A percentile compares a stretch with the other conserved stretches of the same genome.
These are phyloP conservation scores for Ciconia stormi DNA, from an alignment of 2,113 vertebrate species.

Conservation along the genomic window DNA sequence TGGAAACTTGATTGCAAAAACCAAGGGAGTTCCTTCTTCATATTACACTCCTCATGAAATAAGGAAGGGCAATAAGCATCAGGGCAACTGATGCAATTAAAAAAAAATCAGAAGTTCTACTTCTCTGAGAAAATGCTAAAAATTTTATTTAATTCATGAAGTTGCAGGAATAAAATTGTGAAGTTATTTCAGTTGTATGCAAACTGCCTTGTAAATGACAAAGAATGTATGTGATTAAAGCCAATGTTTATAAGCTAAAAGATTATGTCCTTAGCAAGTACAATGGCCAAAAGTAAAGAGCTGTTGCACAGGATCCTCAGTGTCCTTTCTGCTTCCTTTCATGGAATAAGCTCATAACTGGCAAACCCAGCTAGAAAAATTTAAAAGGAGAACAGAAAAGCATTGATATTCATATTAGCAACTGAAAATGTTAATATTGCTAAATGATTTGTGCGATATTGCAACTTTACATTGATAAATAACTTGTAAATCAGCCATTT, in stretches of 20 bases:
- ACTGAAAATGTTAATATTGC: constrained; percentile 71
- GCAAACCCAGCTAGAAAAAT: constrained; percentile 52
- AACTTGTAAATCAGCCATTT: constrained; percentile 58
- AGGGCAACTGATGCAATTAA: background rate
- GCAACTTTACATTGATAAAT: constrained; percentile 63
- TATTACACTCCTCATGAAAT: background rate
- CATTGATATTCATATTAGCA: constrained; percentile 40
- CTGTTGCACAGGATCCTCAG: constrained; percentile 48
- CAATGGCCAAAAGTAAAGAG: background rate
- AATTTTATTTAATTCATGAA: constrained; percentile 38
- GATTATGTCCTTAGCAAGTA: constrained; percentile 34
- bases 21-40: constrained; percentile 25
- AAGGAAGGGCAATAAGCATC: constrained; percentile 24
- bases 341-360: constrained; percentile 49
- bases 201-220: background rate
- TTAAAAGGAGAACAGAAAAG: constrained; percentile 39
- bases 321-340: constrained; percentile 10
- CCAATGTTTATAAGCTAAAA: constrained; percentile 13
- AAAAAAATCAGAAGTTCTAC: constrained; percentile 13
- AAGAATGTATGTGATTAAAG: constrained; percentile 30
- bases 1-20: constrained; percentile 45
- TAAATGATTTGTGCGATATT: constrained; percentile 67
- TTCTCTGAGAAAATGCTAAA: constrained; percentile 47
- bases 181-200: constrained; percentile 38
- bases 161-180: constrained; percentile 37